Conservation (phyloP, 2,888 invertebrate species). For the Tenthredo scrophulariae region DNA sequence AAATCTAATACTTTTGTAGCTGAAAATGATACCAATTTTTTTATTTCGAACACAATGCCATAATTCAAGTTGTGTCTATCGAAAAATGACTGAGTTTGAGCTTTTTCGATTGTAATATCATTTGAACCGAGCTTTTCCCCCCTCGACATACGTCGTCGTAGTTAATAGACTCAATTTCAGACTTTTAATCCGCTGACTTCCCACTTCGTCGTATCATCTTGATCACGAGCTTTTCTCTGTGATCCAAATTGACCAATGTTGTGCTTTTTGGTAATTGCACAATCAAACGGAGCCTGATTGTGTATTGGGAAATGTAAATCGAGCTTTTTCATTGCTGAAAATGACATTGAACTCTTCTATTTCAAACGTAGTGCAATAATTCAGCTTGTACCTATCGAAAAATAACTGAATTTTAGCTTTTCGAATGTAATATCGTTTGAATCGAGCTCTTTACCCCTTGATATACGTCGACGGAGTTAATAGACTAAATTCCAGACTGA, state of each 20-base stretch:
- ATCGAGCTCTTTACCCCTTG: not conserved
- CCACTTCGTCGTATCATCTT: not conserved
- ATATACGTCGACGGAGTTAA: not conserved
- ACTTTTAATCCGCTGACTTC: not conserved
- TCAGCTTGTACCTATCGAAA: not conserved
- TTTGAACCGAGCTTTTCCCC: not conserved
- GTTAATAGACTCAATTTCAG: not conserved
- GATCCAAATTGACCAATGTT: not conserved
- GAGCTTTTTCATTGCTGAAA: not conserved
- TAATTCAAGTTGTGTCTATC: not conserved
- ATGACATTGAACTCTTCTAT: not conserved
- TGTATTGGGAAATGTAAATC: not conserved
- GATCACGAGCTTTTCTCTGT: not conserved
- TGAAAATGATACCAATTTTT: not conserved
- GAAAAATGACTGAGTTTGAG: not conserved
- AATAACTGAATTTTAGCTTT: not conserved
- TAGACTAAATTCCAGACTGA: not conserved
- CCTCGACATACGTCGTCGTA: not conserved
- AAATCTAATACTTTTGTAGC: not conserved
- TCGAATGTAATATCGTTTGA: not conserved
- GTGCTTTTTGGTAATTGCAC: not conserved
- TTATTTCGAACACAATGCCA: not conserved
- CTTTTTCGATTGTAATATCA: not conserved
- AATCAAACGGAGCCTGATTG: not conserved
- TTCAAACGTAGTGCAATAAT: not conserved